Evolutionary conservation across 2,113 vertebrate genomes (phyloP), one percentile per base, ranked within the genome.

Genomic region (Thamnophis sirtalis): DNA sequence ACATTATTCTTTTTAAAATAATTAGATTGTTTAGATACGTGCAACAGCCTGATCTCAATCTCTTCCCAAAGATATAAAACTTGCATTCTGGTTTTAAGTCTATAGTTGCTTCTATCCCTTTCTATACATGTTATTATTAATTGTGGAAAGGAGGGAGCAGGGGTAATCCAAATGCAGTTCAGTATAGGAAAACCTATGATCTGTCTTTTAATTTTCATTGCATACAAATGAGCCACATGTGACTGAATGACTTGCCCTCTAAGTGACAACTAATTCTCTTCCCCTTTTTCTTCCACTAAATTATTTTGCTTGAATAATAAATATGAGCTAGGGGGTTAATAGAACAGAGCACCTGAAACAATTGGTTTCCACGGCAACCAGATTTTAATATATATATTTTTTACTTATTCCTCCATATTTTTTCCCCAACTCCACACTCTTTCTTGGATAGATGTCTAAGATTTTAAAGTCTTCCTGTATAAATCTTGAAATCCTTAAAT

Each of bases 281-380:
- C 0, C 10, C 28, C 22, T 94, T 43, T 80, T 80, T 55, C 0
- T 24, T 28, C 73, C 0, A 97, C 96, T 96, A 91, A 96, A 93
- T 96, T 95, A 97, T 96, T 97, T 96, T 87, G 86, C 84, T 95
- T 97, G 96, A 97, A 97, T 97, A 96, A 97, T 96, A 97, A 97
- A 96, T 95, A 95, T 91, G 94, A 92, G 95, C 94, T 93, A 94
- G 22, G 86, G 38, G 93, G 96, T 96, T 97, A 97, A 97, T 96
- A 95, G 93, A 94, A 85, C 33, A 94, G 84, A 96, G 85, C 91
- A 96, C 92, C 92, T 97, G 91, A 95, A 92, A 97, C 96, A 97
- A 95, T 84, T 91, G 95, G 97, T 97, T 97, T 87, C 96, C 93
- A 96, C 97, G 96, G 95, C 95, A 96, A 97, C 95, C 50, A 55